These are phyloP conservation scores for Ooceraea biroi DNA, from an alignment of 1,140 invertebrate genomes.

Conservation along the genomic window DNA sequence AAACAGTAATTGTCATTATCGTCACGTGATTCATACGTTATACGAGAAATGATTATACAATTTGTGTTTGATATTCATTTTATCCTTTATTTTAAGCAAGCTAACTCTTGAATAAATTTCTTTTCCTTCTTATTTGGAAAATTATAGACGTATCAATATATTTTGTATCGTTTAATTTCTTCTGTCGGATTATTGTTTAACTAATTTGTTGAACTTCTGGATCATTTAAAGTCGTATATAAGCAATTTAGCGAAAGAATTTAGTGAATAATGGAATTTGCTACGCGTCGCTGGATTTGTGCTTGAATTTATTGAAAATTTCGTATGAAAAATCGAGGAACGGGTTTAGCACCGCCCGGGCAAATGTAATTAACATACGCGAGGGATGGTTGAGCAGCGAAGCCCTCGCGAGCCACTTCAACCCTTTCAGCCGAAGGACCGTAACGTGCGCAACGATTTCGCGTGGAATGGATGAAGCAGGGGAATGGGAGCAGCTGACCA, in stretches of 20 bases:
- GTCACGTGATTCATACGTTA: neutral
- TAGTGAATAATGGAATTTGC: neutral
- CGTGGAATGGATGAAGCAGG: constrained; percentile 63
- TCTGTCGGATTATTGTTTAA: neutral
- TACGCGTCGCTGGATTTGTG: neutral
- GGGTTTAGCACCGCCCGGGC: constrained; percentile 21
- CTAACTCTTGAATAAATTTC: too few relatives aligned
- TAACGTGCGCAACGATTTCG: constrained; percentile 72
- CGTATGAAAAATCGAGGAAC: constrained; percentile 24
- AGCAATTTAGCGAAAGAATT: neutral
- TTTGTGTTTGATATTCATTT: neutral
- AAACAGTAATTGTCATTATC: neutral
- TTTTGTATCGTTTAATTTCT: neutral
- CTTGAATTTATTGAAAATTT: constrained; percentile 38
- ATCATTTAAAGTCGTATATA: neutral
- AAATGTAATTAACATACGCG: constrained; percentile 67
- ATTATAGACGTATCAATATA: neutral
- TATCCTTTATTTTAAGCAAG: too few relatives aligned
- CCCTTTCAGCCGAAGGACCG: constrained; percentile 62
- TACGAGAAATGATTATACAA: neutral
- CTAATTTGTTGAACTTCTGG: neutral
- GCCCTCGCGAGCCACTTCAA: constrained; percentile 57
- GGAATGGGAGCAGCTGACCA: constrained; percentile 79
- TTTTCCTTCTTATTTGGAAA: neutral
- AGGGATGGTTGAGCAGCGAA: neutral